Evolutionary conservation across 2,797 vertebrate genomes (phyloP).

Genomic region (Thaleichthys pacificus): DNA sequence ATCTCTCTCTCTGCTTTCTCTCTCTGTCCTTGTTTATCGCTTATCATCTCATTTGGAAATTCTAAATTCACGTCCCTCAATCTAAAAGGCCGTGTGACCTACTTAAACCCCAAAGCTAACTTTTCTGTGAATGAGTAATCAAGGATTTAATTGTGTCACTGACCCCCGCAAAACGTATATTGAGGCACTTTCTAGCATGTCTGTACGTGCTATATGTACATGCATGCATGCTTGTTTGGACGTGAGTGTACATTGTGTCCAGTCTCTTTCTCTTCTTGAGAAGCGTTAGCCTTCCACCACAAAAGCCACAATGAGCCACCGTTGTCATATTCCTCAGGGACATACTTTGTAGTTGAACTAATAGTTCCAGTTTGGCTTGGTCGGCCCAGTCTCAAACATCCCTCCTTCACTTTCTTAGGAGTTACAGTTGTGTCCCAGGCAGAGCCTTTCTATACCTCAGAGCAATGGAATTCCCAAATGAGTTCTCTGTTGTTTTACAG

Average conservation of each 20-base stretch:
- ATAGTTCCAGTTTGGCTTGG: conserved; percentile 41
- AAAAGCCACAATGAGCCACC: conserved; percentile 7
- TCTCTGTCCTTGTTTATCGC: neutral
- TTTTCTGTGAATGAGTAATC: conserved; percentile 1
- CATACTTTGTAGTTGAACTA: neutral
- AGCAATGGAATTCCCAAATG: conserved; percentile 85
- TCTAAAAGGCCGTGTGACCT: neutral
- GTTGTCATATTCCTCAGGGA: conserved; percentile 14
- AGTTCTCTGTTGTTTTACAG: conserved; percentile 77
- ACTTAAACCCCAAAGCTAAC: neutral
- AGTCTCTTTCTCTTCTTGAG: conserved; percentile 21
- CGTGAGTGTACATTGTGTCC: neutral
- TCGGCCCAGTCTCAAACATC: conserved; percentile 62
- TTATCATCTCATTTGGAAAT: neutral
- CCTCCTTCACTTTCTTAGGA: conserved; percentile 63
- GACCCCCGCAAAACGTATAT: conserved; percentile 5
- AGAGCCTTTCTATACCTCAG: conserved; percentile 76
- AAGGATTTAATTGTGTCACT: conserved; percentile 54
- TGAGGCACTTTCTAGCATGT: conserved; percentile 1
- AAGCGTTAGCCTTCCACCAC: conserved; percentile 7
- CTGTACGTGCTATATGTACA: too few species aligned
- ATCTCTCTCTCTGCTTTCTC: neutral
- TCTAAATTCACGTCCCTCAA: neutral
- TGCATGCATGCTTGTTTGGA: too few species aligned
- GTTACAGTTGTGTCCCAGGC: conserved; percentile 69